Base-by-base conservation (phyloP, 2,113 vertebrate genomes). In the Trochalopteron elliotii region DNA sequence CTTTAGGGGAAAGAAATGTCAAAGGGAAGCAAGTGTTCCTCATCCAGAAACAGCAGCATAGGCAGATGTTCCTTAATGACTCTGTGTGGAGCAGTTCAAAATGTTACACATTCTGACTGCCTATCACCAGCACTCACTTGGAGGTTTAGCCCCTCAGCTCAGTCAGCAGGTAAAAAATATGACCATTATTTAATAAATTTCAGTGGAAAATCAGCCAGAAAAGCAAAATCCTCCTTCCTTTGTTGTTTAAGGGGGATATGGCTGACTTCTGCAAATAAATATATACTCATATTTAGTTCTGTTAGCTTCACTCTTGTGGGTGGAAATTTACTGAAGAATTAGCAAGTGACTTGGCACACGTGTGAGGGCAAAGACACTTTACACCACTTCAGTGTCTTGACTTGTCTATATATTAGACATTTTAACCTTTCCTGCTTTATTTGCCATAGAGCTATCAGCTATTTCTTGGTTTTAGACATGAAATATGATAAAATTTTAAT, bases 1-100 rank as follows among this genome's bases (percentile, higher is more conserved):
- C 65, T 89, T 78, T 22, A 78, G 83, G 64, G 61, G 30, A 78
- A 90, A 86, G 56, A 91, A 71, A 64, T 49, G 49, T 74, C 63
- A 67, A 70, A 74, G 57, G 21, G 49, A 57, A 84, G 49, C 49
- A 81, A 74, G 20, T 57, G 31, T 68, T 82, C 61, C 28, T 82
- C 47, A 93, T 81, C 42, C 35, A 71, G 81, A 84, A 87, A 52
- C 35, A 87, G 50, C 69, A 91, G 19, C 52, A 28, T 33, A 87
- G 68, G 23, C 71, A 86, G 71, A 67, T 78, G 44, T 81, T 96
- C 30, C 56, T 74, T 86, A 95, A 92, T 92, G 68, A 53, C 71
- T 94, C 63, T 70, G 5, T 68, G 63, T 69, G 50, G 55, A 92
- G 68, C 35, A 77, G 45, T 21, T 88, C 50, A 92, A 61, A 90